These are phyloP conservation scores for Microcaecilia unicolor DNA, from an alignment of 2,797 vertebrate species.

Conservation along the genomic window DNA sequence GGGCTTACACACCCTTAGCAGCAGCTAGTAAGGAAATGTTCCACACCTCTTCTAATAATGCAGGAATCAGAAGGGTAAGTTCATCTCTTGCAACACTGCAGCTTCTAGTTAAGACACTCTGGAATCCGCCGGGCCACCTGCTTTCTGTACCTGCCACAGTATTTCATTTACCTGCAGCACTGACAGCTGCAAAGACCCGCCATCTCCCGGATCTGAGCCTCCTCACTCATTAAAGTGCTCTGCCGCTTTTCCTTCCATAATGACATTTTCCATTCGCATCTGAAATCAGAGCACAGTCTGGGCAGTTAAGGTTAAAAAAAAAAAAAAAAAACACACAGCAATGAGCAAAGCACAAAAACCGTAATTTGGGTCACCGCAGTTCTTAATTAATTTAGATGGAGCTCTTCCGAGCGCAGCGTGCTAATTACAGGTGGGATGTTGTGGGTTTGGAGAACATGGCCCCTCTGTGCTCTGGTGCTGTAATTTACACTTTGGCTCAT, in stretches of 20 bases:
- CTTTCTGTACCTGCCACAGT: conserved; percentile 36
- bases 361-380: conserved; percentile 59
- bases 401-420: conserved; percentile 49
- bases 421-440: conserved; percentile 54
- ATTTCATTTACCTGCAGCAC: conserved; percentile 64
- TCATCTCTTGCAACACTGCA: conserved; percentile 21
- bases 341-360: conserved; percentile 44
- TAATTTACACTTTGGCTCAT: conserved; percentile 5
- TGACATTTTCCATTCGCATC: conserved; percentile 55
- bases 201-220: no score
- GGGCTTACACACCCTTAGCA: no score
- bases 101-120: conserved; percentile 52
- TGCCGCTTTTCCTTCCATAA: conserved; percentile 42
- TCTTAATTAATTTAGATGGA: conserved; percentile 68
- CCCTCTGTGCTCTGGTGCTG: conserved; percentile 24
- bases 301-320: conserved; percentile 62
- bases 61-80: conserved; percentile 32
- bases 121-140: conserved; percentile 39
- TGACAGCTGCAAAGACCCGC: conserved; percentile 61
- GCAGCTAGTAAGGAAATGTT: no score
- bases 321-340: no score
- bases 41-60: conserved; percentile 21
- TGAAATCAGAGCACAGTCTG: conserved; percentile 54
- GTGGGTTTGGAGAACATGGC: conserved; percentile 9
- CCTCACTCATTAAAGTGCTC: conserved; percentile 43